Conservation (phyloP, 37 sponge, comb jelly and placozoan genomes). For the Cliona cf. orientalis region DNA sequence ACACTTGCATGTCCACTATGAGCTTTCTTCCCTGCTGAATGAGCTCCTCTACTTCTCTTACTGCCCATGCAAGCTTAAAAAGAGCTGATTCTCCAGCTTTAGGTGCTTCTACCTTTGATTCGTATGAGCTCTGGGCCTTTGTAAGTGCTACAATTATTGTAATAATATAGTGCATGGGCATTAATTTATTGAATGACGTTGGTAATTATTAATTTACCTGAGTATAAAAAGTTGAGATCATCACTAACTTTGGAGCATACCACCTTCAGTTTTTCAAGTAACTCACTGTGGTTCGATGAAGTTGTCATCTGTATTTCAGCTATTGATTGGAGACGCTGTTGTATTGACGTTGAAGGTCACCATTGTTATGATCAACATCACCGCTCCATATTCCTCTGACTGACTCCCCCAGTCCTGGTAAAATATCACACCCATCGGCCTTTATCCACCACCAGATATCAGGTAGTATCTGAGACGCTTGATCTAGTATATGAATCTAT, state of each 20-base stretch:
- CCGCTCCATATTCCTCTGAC: constrained; percentile 12
- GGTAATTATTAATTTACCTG: neutral
- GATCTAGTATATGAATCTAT: neutral
- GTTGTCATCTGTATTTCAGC: too few species aligned
- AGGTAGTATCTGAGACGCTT: neutral
- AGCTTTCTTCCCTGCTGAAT: neutral
- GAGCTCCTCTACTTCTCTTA: constrained; percentile 12
- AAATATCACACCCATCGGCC: constrained; percentile 22
- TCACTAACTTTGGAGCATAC: neutral
- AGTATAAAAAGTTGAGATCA: neutral
- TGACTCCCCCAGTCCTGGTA: constrained; percentile 14
- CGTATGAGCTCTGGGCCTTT: neutral
- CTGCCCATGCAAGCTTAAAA: constrained; percentile 10
- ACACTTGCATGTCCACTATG: neutral
- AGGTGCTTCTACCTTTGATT: neutral
- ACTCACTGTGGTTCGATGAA: too few species aligned
- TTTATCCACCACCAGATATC: constrained; percentile 27
- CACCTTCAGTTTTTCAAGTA: too few species aligned
- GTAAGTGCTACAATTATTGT: neutral
- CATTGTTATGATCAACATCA: constrained; percentile 20
- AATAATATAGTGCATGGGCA: neutral
- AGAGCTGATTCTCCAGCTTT: neutral
- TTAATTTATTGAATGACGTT: neutral
- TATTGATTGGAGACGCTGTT: neutral
- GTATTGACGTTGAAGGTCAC: neutral